Conservation (phyloP, 2,797 vertebrate species). For the Stomatorhinus walkeri region DNA sequence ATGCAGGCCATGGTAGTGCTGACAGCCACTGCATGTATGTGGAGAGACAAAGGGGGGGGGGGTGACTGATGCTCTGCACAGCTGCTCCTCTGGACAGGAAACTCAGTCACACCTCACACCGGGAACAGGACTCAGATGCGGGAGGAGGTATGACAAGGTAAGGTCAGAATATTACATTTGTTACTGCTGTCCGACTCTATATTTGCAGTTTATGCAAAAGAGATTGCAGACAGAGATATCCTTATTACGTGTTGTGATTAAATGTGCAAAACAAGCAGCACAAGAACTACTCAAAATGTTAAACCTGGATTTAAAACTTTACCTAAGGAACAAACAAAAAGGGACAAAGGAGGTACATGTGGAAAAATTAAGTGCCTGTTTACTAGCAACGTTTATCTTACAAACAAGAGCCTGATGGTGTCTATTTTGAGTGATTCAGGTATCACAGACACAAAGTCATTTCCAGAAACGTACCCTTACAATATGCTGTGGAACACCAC, state of each 20-base stretch:
- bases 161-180: not conserved
- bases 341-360: not conserved
- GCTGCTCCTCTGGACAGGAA: not conserved
- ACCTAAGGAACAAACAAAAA: not conserved
- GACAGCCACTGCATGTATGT: not conserved
- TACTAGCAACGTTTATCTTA: not conserved
- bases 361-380: not conserved
- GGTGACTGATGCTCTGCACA: not conserved
- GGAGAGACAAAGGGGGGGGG: slow-evolving; percentile 19
- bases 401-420: not conserved
- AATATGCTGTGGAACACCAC: slow-evolving; percentile 45
- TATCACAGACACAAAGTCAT: not conserved
- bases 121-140: not conserved
- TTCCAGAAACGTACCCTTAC: slow-evolving; percentile 55
- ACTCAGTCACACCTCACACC: not conserved
- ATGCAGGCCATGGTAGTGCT: not conserved
- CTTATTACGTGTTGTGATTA: not conserved
- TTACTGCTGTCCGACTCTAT: not conserved
- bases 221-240: not conserved
- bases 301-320: not conserved
- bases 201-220: not conserved
- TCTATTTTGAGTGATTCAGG: not conserved
- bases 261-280: not conserved
- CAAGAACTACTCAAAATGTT: not conserved
- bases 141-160: not conserved